Evolutionary conservation across 2,797 vertebrate species (phyloP).

Genomic region (Adelosebastes latens): DNA sequence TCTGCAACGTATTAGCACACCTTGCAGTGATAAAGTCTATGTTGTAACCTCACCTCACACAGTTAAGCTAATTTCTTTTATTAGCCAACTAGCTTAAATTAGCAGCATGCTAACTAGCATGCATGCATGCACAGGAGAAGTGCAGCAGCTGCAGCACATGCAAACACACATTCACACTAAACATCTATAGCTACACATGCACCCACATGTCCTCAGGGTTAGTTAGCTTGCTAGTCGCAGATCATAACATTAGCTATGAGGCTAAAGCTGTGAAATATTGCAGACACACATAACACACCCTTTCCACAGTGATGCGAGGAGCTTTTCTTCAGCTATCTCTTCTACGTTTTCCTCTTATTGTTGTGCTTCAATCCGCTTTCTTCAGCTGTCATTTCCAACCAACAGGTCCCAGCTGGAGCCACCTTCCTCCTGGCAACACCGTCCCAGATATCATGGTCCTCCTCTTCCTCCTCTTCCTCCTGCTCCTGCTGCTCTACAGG

Average conservation of each 20-base stretch:
- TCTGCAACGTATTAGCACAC: neutral
- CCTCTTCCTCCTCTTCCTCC: constrained; percentile 7
- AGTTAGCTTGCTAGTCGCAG: constrained; percentile 53
- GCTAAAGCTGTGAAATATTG: constrained; percentile 50
- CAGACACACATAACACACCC: constrained; percentile 67
- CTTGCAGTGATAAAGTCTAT: neutral
- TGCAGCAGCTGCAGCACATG: neutral
- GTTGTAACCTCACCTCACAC: constrained; percentile 32
- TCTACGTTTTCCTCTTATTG: constrained; percentile 35
- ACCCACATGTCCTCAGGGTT: constrained; percentile 24
- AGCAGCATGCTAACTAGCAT: constrained; percentile 72
- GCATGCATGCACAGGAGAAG: constrained; percentile 49
- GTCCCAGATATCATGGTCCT: constrained; percentile 77
- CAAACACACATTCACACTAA: neutral
- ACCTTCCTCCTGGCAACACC: constrained; percentile 77
- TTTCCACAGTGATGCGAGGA: constrained; percentile 47
- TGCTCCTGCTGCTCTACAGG: constrained; percentile 37
- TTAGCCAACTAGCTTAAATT: constrained; percentile 73
- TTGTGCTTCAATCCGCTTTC: constrained; percentile 71
- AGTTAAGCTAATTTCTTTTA: constrained; percentile 54
- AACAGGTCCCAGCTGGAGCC: constrained; percentile 77
- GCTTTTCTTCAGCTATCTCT: constrained; percentile 70
- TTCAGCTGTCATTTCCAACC: constrained; percentile 84
- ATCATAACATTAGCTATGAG: constrained; percentile 42
- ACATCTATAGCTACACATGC: constrained; percentile 5